A percentile compares a stretch with the other conserved stretches of the same genome.
Conservation (phyloP, 2,797 vertebrate genomes). For the Onychomys leucogaster region DNA sequence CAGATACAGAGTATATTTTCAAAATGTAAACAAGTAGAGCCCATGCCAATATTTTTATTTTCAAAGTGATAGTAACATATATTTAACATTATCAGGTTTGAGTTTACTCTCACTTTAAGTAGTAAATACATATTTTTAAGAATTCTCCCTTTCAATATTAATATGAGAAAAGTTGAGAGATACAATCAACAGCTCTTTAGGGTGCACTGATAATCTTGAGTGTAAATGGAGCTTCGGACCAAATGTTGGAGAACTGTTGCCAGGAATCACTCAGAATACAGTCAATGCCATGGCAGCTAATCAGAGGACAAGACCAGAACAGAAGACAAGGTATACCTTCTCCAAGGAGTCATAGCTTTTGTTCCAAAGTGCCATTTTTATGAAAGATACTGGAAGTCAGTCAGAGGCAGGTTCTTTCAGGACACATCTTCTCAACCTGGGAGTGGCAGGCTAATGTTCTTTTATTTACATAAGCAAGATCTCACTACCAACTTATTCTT, state of each 20-base stretch:
- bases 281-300: background rate
- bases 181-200: constrained; percentile 48
- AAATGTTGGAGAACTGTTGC: constrained; percentile 33
- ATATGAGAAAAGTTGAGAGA: constrained; percentile 29
- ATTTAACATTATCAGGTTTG: background rate
- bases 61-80: constrained; percentile 47
- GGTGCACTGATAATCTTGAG: background rate
- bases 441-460: background rate
- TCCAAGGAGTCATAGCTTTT: background rate
- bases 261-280: background rate
- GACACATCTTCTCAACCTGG: background rate
- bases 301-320: background rate
- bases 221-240: background rate
- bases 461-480: constrained; percentile 29
- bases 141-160: background rate
- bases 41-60: constrained; percentile 7
- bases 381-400: background rate
- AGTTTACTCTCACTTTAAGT: background rate
- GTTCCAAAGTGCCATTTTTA: background rate
- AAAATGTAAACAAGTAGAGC: background rate
- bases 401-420: background rate
- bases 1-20: background rate
- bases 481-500: background rate
- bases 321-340: background rate
- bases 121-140: background rate